Conservation (phyloP, 2,113 vertebrate genomes). For the Tautogolabrus adspersus region DNA sequence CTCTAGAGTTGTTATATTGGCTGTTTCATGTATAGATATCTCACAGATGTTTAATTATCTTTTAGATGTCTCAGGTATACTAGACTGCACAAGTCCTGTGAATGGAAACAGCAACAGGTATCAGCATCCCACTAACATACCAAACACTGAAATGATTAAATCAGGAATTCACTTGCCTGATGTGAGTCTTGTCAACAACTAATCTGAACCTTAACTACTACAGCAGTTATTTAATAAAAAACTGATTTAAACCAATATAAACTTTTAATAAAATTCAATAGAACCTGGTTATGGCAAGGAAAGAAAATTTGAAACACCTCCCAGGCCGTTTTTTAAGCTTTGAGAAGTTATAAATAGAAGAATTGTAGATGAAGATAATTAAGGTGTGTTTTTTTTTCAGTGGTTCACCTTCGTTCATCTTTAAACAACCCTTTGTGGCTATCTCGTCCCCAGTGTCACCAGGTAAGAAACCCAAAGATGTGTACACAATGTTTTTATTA, state of each 20-base stretch:
- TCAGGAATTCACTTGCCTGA: not conserved
- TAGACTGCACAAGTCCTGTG: constrained; percentile 75
- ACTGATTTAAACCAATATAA: not conserved
- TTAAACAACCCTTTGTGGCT: constrained; percentile 89
- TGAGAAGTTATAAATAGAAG: too few relatives aligned
- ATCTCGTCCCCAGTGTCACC: constrained; percentile 82
- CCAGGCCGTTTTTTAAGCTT: too few relatives aligned
- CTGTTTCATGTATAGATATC: not conserved
- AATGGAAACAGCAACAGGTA: constrained; percentile 79
- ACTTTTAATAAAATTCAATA: not conserved
- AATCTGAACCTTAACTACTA: not conserved
- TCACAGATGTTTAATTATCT: constrained; percentile 25
- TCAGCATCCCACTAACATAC: not conserved
- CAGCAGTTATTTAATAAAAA: not conserved
- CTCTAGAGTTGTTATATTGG: not conserved
- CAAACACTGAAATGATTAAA: not conserved
- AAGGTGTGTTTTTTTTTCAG: constrained; percentile 69
- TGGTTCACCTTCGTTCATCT: constrained; percentile 87
- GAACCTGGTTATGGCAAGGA: not conserved
- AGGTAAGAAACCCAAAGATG: constrained; percentile 74
- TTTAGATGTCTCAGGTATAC: constrained; percentile 73
- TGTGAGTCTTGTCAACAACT: not conserved
- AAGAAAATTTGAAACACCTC: not conserved
- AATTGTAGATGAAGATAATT: not conserved
- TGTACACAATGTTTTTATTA: not conserved